These are phyloP conservation scores for Octodonta nipae DNA, from an alignment of 2,888 invertebrate species.

Conservation along the genomic window DNA sequence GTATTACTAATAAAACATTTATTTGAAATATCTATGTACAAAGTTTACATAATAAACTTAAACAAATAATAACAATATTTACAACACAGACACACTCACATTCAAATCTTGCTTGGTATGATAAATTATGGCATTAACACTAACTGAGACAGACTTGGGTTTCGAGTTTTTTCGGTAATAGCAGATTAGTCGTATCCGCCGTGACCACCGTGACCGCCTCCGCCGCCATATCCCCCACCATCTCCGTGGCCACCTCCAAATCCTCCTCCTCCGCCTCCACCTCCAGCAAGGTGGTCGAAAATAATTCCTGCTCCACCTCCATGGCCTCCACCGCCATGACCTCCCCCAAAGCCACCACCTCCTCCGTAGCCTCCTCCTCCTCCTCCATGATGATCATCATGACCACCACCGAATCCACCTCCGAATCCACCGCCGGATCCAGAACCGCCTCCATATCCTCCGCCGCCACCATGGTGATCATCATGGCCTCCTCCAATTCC, in stretches of 20 bases:
- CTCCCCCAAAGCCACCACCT: slow-evolving; percentile 4
- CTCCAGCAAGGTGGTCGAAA: slow-evolving; percentile 6
- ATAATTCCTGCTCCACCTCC: slow-evolving; percentile 3
- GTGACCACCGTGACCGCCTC: slow-evolving; percentile 5
- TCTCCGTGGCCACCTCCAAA: slow-evolving; percentile 3
- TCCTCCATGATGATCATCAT: slow-evolving; percentile 4
- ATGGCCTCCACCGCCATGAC: slow-evolving; percentile 3
- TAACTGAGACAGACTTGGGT: slow-evolving; percentile 3
- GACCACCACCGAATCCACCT: slow-evolving; percentile 5
- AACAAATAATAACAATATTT: slow-evolving; percentile 8
- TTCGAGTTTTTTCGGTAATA: no score
- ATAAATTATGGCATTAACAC: slow-evolving; percentile 6
- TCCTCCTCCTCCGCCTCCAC: slow-evolving; percentile 5
- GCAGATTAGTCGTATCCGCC: slow-evolving; percentile 5
- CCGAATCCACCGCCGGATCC: slow-evolving; percentile 7
- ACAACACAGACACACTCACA: slow-evolving; percentile 6
- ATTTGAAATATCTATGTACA: no score
- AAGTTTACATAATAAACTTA: slow-evolving; percentile 1
- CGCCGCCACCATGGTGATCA: slow-evolving; percentile 8
- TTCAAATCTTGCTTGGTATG: slow-evolving; percentile 3
- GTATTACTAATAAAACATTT: no score
- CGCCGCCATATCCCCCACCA: slow-evolving; percentile 4
- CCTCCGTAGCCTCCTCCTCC: slow-evolving; percentile 4
- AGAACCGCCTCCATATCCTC: slow-evolving; percentile 4
- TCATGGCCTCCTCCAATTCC: slow-evolving; percentile 8